Conservation (phyloP, 2,797 vertebrate species). For the Hoplostethus mediterraneus region DNA sequence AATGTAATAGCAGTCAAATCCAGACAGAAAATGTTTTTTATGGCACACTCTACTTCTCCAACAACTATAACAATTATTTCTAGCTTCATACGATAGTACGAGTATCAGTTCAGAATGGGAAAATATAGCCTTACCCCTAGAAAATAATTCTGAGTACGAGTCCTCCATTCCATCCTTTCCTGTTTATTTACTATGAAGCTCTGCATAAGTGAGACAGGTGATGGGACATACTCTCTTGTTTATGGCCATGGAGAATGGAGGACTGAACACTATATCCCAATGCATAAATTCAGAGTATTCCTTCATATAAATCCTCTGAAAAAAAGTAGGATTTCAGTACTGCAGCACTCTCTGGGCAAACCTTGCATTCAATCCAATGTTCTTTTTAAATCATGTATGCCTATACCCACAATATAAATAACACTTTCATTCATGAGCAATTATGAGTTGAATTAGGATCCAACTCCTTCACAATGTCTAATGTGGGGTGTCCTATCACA, state of each 20-base stretch:
- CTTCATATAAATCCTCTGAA: too few relatives aligned
- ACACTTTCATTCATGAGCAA: background rate
- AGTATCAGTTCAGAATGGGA: background rate
- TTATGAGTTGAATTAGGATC: background rate
- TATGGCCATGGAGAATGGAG: background rate
- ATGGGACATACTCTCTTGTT: background rate
- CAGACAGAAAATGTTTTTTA: background rate
- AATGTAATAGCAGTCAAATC: background rate
- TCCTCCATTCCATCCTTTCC: background rate
- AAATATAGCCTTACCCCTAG: background rate
- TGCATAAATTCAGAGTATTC: too few relatives aligned
- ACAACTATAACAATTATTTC: constrained; percentile 3
- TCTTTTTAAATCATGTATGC: background rate
- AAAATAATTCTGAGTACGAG: background rate
- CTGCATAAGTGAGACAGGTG: background rate
- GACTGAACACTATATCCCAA: too few relatives aligned
- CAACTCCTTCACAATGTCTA: background rate
- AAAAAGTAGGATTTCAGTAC: background rate
- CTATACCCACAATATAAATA: background rate
- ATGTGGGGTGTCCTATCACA: constrained; percentile 11
- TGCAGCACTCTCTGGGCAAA: background rate
- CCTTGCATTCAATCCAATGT: too few relatives aligned
- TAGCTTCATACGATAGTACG: too few relatives aligned
- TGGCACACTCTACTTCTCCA: constrained; percentile 11
- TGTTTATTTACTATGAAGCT: background rate